Evolutionary conservation across 2,797 vertebrate species (phyloP).

Genomic region (Typhlichthys eigenmanni): DNA sequence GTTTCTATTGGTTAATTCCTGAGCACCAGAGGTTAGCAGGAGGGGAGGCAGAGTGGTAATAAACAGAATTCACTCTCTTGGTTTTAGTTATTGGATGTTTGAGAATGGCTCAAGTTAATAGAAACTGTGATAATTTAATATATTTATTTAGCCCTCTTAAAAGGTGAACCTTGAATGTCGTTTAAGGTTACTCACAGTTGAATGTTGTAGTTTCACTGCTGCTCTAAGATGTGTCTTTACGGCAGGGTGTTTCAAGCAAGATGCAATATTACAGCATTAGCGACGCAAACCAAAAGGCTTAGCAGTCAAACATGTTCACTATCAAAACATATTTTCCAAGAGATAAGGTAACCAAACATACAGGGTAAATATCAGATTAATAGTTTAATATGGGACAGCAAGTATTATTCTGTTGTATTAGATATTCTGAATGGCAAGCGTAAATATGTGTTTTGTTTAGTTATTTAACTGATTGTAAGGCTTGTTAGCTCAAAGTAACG

Average conservation of each 20-base stretch:
- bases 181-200: not conserved
- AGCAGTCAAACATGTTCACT: conserved; percentile 2
- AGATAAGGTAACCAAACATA: conserved; percentile 9
- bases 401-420: not conserved
- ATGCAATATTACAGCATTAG: conserved; percentile 13
- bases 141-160: conserved; percentile 12
- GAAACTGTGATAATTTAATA: conserved; percentile 3
- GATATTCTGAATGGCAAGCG: too few relatives aligned
- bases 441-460: too few relatives aligned
- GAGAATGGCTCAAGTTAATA: not conserved
- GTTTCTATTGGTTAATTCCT: too few relatives aligned
- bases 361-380: conserved; percentile 1
- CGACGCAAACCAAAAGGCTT: conserved; percentile 6
- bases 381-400: not conserved
- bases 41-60: too few relatives aligned
- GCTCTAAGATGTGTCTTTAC: not conserved
- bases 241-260: not conserved
- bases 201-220: conserved; percentile 1
- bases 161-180: conserved; percentile 11
- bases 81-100: not conserved
- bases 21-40: too few relatives aligned
- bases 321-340: conserved; percentile 8
- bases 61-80: too few relatives aligned
- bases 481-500: too few relatives aligned
- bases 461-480: too few relatives aligned